Evolutionary conservation across 2,888 invertebrate genomes (phyloP).

Genomic region (Noctuana brunneofusca): DNA sequence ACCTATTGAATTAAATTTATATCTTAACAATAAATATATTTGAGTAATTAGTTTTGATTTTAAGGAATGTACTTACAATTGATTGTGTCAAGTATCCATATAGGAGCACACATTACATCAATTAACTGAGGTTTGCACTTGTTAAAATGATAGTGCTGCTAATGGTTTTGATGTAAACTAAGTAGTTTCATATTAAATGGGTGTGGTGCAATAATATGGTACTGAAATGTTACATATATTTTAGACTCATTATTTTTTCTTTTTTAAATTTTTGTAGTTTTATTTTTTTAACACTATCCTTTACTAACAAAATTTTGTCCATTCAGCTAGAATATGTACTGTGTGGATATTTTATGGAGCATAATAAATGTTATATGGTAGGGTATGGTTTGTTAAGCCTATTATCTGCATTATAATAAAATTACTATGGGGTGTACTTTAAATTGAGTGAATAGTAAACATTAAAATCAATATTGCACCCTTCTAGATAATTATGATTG

Average conservation of each 20-base stretch:
- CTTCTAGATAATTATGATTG: constrained; percentile 60
- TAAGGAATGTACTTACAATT: constrained; percentile 54
- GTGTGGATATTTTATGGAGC: constrained; percentile 40
- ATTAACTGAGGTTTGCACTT: constrained; percentile 22
- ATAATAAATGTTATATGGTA: constrained; percentile 48
- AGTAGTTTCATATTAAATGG: constrained; percentile 50
- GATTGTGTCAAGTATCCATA: constrained; percentile 48
- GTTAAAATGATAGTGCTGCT: constrained; percentile 42
- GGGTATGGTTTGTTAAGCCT: constrained; percentile 52
- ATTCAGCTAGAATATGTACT: constrained; percentile 58
- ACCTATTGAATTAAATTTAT: constrained; percentile 70
- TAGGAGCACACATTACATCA: constrained; percentile 41
- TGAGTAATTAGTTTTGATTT: constrained; percentile 43
- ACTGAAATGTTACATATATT: constrained; percentile 23
- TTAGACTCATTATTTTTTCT: constrained; percentile 36
- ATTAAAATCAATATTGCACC: constrained; percentile 62
- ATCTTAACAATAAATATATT: constrained; percentile 40
- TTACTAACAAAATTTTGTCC: constrained; percentile 50
- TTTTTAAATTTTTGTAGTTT: constrained; percentile 39
- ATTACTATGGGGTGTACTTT: constrained; percentile 57
- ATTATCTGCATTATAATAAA: constrained; percentile 52
- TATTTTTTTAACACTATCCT: constrained; percentile 40
- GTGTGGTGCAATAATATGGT: constrained; percentile 66
- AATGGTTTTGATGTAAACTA: constrained; percentile 51
- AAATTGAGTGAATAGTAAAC: constrained; percentile 55